Base-by-base conservation (phyloP, 2,888 invertebrate genomes). In the Drosophila algonquin region DNA sequence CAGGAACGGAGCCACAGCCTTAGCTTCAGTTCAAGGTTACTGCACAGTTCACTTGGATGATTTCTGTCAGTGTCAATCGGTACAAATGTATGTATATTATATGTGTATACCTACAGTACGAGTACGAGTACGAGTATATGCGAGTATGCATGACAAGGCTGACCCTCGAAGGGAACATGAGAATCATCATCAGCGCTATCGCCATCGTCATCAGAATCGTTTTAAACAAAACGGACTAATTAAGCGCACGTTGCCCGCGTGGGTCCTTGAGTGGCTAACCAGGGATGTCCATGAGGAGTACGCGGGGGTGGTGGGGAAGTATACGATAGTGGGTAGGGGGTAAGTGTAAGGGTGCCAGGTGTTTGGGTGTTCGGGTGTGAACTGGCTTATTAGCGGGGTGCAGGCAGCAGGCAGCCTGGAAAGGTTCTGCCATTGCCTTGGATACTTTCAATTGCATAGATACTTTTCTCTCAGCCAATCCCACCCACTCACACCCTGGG, bases 151-250 rank as follows among this genome's bases (percentile, higher is more conserved):
- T 44, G 40, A 47, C 18, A 47, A 9, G 10, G 18, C 30, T 30
- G 52, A 35, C 32, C n/a, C 51, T 35, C 58, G 30, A 35, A 44
- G 27, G 40, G 46, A 55, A 62, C 57, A 73, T 12, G 58, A 64
- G 77, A 62, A 61, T 60, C 78, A 73, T 64, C 59, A 76, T 76
- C 80, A 69, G 69, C 56, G 57, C 63, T 81, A 77, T 51, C 63
- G 50, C 32, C 53, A 47, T 73, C 73, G 80, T 73, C 81, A 77
- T 81, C 81, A 82, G 80, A 84, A 84, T 81, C 82, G 77, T 79
- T 84, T 84, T 80, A 82, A 85, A 80, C 87, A 85, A 86, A 85
- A 87, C 85, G 79, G 79, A 85, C 87, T 85, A 85, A 85, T 85
- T 85, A 87, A 85, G 85, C 82, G 79, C 70, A 79, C 75, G 81